Conservation (phyloP, 2,888 invertebrate species). For the Caenorhabditis uteleia region DNA sequence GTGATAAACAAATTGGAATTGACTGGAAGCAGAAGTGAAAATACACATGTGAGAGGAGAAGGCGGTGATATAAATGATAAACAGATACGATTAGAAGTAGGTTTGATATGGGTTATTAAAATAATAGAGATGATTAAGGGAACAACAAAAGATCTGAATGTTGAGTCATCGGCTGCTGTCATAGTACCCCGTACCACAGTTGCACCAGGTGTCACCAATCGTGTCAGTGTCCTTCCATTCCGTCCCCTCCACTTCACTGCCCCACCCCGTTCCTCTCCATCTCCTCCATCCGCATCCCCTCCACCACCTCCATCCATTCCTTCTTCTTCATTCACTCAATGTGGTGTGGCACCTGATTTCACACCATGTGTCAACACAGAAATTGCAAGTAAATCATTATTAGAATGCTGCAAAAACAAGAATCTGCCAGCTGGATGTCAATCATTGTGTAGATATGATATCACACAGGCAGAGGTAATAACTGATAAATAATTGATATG, state of each 20-base stretch:
- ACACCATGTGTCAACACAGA: slow-evolving; percentile 60
- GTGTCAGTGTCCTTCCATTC: slow-evolving; percentile 24
- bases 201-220: slow-evolving; percentile 28
- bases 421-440: slow-evolving; percentile 62
- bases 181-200: slow-evolving; percentile 21
- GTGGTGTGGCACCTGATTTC: slow-evolving; percentile 63
- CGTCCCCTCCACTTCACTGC: slow-evolving; percentile 20
- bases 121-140: background rate
- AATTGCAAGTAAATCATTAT: slow-evolving; percentile 48
- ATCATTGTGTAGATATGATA: slow-evolving; percentile 63
- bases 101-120: no score
- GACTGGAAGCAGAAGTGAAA: slow-evolving; percentile 1
- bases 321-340: slow-evolving; percentile 11
- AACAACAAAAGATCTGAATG: background rate
- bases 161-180: slow-evolving; percentile 21
- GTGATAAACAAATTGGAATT: slow-evolving; percentile 32
- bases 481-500: background rate
- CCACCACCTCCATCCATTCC: slow-evolving; percentile 2
- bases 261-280: slow-evolving; percentile 5
- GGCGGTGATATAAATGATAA: background rate
- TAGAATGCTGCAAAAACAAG: slow-evolving; percentile 59
- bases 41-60: slow-evolving; percentile 10
- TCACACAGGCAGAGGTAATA: slow-evolving; percentile 60
- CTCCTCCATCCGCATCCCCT: slow-evolving; percentile 14
- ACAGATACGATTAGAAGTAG: slow-evolving; percentile 18